Base-by-base conservation (phyloP, 2,113 vertebrate genomes). In the Aphelocoma coerulescens region DNA sequence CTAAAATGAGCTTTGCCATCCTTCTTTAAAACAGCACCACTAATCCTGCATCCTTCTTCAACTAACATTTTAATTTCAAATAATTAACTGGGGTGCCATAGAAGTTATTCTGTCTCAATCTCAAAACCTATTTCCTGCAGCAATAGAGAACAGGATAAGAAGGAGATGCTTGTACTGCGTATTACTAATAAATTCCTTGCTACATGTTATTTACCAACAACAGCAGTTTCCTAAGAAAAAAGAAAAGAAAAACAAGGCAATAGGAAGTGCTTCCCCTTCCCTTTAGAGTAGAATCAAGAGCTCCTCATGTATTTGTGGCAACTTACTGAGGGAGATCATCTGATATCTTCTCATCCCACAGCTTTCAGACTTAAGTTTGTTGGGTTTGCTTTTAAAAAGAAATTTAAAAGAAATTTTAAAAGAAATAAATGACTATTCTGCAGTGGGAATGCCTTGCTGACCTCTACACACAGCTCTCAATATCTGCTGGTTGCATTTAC, bases 361-460 rank as follows among this genome's bases (percentile, higher is more conserved):
- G 33, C 33, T 74, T 91, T 52, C 16, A 81, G 46, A 57, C n/a
- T 58, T 65, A 22, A 52, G 33, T 21, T 46, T 46, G 51, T 59
- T 41, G 16, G 6, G 41, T 57, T 77, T 94, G 59, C 63, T 89
- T 88, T 68, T 52, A 51, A 71, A 63, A 75, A 24, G 23, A 46
- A 81, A 65, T 39, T 28, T 41, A 41, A 41, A 41, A 41, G 39
- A 41, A 41, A 41, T 41, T 41, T 41, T 13, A 41, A 41, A 41
- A 41, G 39, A 41, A 61, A 49, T 33, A 73, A 91, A 78, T 22
- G 0, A 22, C 48, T 52, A 13, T 22, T 74, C 23, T 0, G 0
- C 33, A 39, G n/a, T 5, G 32, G 46, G 58, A 61, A 48, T 16
- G 46, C 59, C 23, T 66, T 19, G 49, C 35, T 83, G 24, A 62